phyloP scores from a whole-genome alignment of 2,797 vertebrate genomes.

The Pseudochirops corinnae region DNA sequence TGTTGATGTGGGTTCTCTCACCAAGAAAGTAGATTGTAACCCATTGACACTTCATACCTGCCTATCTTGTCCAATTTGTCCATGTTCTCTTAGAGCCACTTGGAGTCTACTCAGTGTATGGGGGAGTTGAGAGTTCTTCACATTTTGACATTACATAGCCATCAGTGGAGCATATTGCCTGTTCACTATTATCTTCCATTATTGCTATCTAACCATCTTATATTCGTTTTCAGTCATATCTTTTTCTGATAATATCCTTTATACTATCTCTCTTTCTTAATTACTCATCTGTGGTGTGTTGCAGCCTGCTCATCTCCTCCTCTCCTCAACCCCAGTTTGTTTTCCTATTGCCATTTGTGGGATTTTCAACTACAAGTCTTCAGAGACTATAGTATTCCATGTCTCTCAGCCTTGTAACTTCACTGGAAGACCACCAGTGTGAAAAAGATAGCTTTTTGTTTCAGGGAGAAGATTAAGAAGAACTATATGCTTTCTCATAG shows the following conservation, averaged over 20 bases:
- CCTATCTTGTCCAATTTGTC: background rate
- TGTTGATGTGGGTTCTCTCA: background rate
- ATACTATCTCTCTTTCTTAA: background rate
- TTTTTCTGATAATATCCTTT: background rate
- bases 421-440: background rate
- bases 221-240: background rate
- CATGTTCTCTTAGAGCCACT: background rate
- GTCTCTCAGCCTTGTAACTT: background rate
- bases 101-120: background rate
- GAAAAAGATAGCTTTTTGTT: background rate
- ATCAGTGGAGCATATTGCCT: background rate
- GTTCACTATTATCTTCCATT: background rate
- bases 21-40: background rate
- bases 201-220: background rate
- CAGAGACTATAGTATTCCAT: background rate
- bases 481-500: background rate
- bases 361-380: background rate
- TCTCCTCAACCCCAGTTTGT: background rate
- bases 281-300: background rate
- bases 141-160: background rate
- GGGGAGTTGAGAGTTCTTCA: background rate
- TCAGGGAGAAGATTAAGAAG: background rate
- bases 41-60: background rate
- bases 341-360: background rate
- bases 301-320: background rate